Percentiles rank a stretch among this genome's conserved stretches.
phyloP scores from a whole-genome alignment of 2,113 vertebrate species.

The Macrotus californicus region DNA sequence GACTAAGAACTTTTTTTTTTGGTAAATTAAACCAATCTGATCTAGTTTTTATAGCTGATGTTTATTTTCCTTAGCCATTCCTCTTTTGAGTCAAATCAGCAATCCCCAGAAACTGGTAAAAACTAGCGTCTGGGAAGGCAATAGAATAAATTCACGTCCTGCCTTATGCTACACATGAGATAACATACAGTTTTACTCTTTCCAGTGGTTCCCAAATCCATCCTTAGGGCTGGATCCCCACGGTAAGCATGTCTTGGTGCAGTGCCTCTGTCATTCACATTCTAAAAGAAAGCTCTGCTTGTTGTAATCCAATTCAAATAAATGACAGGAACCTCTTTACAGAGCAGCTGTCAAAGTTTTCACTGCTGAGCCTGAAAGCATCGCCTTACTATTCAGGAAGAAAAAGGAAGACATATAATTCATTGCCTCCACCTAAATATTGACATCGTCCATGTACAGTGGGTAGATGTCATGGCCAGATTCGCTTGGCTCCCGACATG shows the following conservation, averaged over 20 bases:
- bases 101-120: constrained; percentile 7
- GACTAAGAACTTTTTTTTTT: constrained; percentile 13
- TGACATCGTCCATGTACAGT: constrained; percentile 52
- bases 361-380: constrained; percentile 6
- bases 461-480: constrained; percentile 56
- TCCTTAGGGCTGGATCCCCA: not conserved
- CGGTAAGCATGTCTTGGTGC: constrained; percentile 1
- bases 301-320: constrained; percentile 39
- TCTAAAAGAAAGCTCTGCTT: constrained; percentile 2
- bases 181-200: not conserved
- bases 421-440: constrained; percentile 51
- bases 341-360: constrained; percentile 42
- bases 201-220: not conserved
- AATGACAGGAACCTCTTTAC: constrained; percentile 45
- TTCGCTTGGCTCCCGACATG: constrained; percentile 58
- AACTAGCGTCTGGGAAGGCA: not conserved
- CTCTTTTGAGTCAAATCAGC: constrained; percentile 34
- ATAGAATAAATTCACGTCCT: not conserved
- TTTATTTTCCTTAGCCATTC: not conserved
- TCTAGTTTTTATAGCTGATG: not conserved
- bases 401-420: constrained; percentile 56
- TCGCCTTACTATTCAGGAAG: not conserved
- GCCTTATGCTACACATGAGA: not conserved
- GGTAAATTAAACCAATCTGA: constrained; percentile 25
- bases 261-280: constrained; percentile 28